Conservation (phyloP, 2,888 invertebrate genomes). For the Eupithecia insigniata region DNA sequence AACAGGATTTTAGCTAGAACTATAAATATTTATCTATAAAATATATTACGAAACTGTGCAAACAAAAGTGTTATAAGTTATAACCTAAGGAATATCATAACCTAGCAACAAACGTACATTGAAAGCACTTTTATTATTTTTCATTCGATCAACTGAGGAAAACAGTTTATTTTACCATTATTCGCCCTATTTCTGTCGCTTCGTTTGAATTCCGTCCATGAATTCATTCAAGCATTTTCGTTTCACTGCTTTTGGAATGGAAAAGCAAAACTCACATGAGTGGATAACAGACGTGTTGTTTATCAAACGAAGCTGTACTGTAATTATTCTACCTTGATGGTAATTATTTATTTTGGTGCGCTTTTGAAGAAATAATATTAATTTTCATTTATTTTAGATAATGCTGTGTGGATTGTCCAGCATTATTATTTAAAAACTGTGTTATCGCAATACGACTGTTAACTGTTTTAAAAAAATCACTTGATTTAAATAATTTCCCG, state of each 20-base stretch:
- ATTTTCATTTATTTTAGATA: background rate
- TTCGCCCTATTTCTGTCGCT: slow-evolving; percentile 22
- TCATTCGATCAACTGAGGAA: background rate
- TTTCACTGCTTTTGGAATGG: slow-evolving; percentile 22
- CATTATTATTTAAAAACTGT: background rate
- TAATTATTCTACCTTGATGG: background rate
- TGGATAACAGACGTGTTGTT: slow-evolving; percentile 4
- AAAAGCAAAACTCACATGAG: slow-evolving; percentile 11
- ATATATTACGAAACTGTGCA: background rate
- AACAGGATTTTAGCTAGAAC: too few species aligned
- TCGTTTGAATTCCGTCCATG: slow-evolving; percentile 27
- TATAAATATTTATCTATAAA: too few species aligned
- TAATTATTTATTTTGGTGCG: background rate
- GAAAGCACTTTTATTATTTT: background rate
- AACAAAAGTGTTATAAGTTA: background rate
- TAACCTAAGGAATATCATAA: too few species aligned
- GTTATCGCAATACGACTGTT: too few species aligned
- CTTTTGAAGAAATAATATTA: background rate
- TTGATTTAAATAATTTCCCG: too few species aligned
- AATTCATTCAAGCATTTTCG: slow-evolving; percentile 23
- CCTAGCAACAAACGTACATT: too few species aligned
- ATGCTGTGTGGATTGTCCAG: background rate
- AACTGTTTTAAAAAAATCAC: too few species aligned
- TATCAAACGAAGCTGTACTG: background rate
- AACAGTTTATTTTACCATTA: background rate